phyloP scores from a whole-genome alignment of 2,113 vertebrate species.

The Thymallus thymallus region DNA sequence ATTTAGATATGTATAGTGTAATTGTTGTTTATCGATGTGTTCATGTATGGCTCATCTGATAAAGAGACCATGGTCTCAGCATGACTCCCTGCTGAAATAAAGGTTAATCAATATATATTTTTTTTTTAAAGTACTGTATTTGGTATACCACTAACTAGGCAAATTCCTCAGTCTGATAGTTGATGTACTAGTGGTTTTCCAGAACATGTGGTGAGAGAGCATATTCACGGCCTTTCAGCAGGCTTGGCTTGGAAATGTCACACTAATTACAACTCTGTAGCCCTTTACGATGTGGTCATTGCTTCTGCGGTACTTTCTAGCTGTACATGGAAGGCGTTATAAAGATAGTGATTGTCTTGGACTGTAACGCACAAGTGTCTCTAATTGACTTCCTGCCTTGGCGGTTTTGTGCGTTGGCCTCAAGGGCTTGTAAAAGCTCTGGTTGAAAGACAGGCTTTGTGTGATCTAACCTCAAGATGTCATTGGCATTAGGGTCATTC shows the following conservation, averaged over 20 bases:
- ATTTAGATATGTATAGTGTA: no score
- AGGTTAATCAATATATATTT: no score
- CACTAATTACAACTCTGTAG: not conserved
- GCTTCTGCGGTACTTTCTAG: not conserved
- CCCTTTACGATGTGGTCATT: not conserved
- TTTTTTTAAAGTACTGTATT: no score
- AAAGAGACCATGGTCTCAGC: no score
- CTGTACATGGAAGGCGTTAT: not conserved
- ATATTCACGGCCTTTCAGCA: not conserved
- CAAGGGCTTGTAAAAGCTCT: not conserved
- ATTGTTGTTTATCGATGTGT: no score
- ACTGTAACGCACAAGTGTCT: not conserved
- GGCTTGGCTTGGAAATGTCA: conserved; percentile 10
- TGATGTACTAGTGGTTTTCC: conserved; percentile 5
- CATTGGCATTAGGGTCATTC: no score
- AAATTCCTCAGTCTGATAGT: not conserved
- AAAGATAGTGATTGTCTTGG: not conserved
- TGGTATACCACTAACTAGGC: not conserved
- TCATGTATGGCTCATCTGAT: no score
- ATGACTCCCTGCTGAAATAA: no score
- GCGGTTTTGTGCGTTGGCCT: not conserved
- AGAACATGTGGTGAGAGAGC: not conserved
- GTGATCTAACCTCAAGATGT: not conserved
- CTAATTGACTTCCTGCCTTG: conserved; percentile 10
- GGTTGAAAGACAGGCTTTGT: not conserved